These are phyloP conservation scores for Bombylius discolor DNA, from an alignment of 2,888 invertebrate genomes.

Conservation along the genomic window DNA sequence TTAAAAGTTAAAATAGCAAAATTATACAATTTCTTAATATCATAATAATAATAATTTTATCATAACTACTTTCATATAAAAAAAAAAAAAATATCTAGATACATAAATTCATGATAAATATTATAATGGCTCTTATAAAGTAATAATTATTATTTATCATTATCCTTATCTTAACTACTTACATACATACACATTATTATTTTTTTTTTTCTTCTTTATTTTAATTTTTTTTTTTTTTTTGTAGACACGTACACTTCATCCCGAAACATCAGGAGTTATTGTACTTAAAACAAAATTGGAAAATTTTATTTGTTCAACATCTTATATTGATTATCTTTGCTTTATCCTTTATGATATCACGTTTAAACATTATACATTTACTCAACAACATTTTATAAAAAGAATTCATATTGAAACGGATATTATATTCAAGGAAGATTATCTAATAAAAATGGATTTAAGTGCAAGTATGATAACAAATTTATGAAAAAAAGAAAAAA, in stretches of 20 bases:
- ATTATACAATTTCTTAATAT: too few relatives aligned
- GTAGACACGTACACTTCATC: constrained; percentile 4
- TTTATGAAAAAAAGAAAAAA: background rate
- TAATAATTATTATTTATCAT: too few relatives aligned
- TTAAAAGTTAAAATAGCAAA: too few relatives aligned
- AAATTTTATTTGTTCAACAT: background rate
- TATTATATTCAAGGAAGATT: constrained; percentile 6
- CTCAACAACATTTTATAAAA: constrained; percentile 7
- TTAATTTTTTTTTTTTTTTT: background rate
- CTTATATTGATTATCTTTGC: background rate
- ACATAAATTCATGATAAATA: too few relatives aligned
- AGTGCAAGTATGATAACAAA: constrained; percentile 1
- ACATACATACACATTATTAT: too few relatives aligned
- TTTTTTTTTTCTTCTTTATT: too few relatives aligned
- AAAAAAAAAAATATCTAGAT: too few relatives aligned
- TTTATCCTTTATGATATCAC: constrained; percentile 8
- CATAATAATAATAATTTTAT: too few relatives aligned
- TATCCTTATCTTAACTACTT: too few relatives aligned
- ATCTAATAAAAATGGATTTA: constrained; percentile 4
- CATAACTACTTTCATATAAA: too few relatives aligned
- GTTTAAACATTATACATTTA: background rate
- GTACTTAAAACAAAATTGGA: constrained; percentile 5
- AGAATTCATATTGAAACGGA: constrained; percentile 8
- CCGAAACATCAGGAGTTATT: constrained; percentile 9
- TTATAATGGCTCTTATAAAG: too few relatives aligned